Evolutionary conservation across 2,113 vertebrate species (phyloP).

Genomic region (Austrofundulus limnaeus): DNA sequence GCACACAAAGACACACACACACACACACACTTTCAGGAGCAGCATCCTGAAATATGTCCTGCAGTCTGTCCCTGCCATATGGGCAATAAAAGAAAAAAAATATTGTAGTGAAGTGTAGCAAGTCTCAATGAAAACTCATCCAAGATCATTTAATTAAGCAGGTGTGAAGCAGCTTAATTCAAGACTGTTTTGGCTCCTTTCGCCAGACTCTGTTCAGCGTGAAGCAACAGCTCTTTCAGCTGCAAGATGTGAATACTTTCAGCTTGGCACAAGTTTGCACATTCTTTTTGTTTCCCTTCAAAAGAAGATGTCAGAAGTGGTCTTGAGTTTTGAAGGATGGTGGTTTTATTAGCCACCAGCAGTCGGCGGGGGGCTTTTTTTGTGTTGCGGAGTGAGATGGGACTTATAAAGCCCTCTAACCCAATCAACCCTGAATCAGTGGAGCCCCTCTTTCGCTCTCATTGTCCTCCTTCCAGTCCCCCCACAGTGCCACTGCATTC

Average conservation of each 20-base stretch:
- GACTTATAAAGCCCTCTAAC: conserved; percentile 65
- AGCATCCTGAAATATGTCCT: conserved; percentile 56
- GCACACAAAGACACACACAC: background rate
- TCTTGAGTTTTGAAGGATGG: conserved; percentile 36
- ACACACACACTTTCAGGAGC: background rate
- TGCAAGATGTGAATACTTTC: conserved; percentile 25
- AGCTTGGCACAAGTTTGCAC: conserved; percentile 10
- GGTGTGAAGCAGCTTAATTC: conserved; percentile 66
- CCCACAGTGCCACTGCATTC: conserved; percentile 70
- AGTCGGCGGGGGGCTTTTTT: conserved; percentile 63
- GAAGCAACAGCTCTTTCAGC: conserved; percentile 33
- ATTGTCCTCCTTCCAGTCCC: conserved; percentile 57
- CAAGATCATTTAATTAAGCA: conserved; percentile 67
- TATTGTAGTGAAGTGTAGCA: conserved; percentile 49
- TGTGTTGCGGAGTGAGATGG: conserved; percentile 65
- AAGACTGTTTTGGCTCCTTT: conserved; percentile 29
- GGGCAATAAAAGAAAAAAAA: conserved; percentile 20
- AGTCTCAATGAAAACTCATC: conserved; percentile 60
- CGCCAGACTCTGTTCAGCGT: conserved; percentile 5
- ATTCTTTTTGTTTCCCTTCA: conserved; percentile 35
- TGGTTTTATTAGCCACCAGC: conserved; percentile 63
- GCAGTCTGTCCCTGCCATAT: conserved; percentile 66
- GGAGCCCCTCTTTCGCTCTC: conserved; percentile 59
- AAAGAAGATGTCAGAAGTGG: conserved; percentile 53
- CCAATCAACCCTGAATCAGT: conserved; percentile 59